phyloP scores from a whole-genome alignment of 92 coral and sea anemone genomes.

The Hydrozoanthus gracilis region DNA sequence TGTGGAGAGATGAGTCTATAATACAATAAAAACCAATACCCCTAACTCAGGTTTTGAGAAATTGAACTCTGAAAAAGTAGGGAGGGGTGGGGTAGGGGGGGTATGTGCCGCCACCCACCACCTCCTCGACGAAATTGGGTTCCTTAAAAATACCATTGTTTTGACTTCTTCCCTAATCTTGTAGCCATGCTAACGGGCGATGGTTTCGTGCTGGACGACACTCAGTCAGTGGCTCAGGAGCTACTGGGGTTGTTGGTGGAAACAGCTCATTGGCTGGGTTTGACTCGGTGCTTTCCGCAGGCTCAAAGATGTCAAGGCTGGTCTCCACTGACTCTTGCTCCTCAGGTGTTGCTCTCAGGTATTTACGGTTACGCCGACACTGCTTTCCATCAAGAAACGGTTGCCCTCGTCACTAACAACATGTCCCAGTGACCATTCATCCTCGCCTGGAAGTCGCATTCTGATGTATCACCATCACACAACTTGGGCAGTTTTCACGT shows the following conservation, averaged over 20 bases:
- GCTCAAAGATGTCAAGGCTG: neutral
- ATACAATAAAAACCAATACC: too few species aligned
- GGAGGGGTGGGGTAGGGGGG: too few species aligned
- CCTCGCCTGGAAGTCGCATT: conserved; percentile 42
- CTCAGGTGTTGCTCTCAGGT: conserved; percentile 30
- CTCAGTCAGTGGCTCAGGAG: conserved; percentile 31
- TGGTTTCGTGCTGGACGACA: conserved; percentile 40
- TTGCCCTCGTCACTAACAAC: conserved; percentile 43
- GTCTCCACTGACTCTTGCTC: neutral
- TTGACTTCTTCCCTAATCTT: too few species aligned
- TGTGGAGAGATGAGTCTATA: too few species aligned
- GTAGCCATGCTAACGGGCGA: conserved; percentile 15
- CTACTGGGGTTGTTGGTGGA: conserved; percentile 27
- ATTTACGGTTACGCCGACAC: conserved; percentile 12
- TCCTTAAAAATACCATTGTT: too few species aligned
- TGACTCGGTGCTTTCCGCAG: conserved; percentile 11
- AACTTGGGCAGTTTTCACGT: conserved; percentile 1
- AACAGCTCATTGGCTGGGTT: conserved; percentile 11
- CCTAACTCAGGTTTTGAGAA: too few species aligned
- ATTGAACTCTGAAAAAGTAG: too few species aligned
- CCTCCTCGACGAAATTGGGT: too few species aligned
- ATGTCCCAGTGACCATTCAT: conserved; percentile 46
- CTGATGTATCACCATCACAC: conserved; percentile 41
- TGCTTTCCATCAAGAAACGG: conserved; percentile 36
- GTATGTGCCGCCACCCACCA: too few species aligned